Conservation (phyloP, 1,140 invertebrate genomes). For the Heliconius hewitsoni region DNA sequence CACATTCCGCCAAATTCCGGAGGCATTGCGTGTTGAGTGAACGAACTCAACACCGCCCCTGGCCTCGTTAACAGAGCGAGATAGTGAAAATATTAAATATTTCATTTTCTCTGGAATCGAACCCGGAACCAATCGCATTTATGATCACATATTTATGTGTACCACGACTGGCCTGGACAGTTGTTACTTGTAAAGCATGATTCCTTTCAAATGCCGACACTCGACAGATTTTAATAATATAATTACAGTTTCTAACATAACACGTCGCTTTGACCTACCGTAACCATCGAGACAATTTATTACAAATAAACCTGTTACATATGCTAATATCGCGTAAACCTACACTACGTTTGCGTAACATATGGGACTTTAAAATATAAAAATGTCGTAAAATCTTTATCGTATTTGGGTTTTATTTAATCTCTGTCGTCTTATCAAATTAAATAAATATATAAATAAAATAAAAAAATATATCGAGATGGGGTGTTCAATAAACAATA, state of each 20-base stretch:
- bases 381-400: conserved; percentile 5
- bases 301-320: conserved; percentile 26
- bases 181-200: conserved; percentile 15
- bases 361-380: conserved; percentile 18
- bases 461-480: too few species aligned
- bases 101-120: too few species aligned
- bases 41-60: too few species aligned
- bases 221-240: conserved; percentile 5
- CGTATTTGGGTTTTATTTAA: not conserved
- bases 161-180: not conserved
- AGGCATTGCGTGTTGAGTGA: too few species aligned
- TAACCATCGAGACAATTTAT: conserved; percentile 32
- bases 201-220: not conserved
- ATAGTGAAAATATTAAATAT: too few species aligned
- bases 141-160: too few species aligned
- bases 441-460: too few species aligned
- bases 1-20: too few species aligned
- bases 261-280: conserved; percentile 25
- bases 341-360: conserved; percentile 23
- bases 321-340: conserved; percentile 25
- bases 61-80: too few species aligned
- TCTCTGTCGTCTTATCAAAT: not conserved
- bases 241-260: conserved; percentile 10
- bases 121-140: too few species aligned
- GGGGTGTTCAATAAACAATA: too few species aligned